Base-by-base conservation (phyloP, 2,888 invertebrate genomes). In the Gymnoscelis rufifasciata region DNA sequence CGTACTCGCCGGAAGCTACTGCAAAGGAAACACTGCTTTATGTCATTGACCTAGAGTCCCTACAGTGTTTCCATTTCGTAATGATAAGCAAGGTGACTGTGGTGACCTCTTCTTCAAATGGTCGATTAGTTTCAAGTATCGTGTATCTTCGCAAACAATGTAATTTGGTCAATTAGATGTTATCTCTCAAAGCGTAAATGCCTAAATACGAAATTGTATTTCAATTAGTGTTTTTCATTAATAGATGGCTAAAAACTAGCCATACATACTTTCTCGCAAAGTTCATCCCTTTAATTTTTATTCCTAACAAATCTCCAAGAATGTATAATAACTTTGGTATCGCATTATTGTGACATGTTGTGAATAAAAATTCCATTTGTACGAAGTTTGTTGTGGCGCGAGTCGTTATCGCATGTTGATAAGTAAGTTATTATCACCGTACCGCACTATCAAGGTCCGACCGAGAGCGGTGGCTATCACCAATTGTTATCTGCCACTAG, bases 361-460 rank as follows among this genome's bases (percentile, higher is more conserved):
- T 29, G 19, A 42, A 35, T 13, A 54, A 59, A 52, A 53, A 57
- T 49, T 58, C 47, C 51, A 51, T 56, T 52, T 52, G 38, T 51
- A 35, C 30, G 46, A 46, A 51, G 62, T 66, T 65, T 67, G 65
- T 71, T 65, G 47, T 72, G 69, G 58, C 60, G 67, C 67, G 64
- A 64, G 64, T 68, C 62, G 62, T 61, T 68, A 72, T 70, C 71
- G 54, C 54, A 49, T 54, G 57, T 58, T 68, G 75, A 74, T 74
- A 76, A 67, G 47, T 39, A 39, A 43, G 52, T 57, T 71, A 68
- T 74, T 71, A 68, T 74, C 74, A 62, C 57, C 54, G 61, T 51
- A 60, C 60, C 68, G 62, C 62, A 64, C 62, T 58, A 57, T 72
- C 75, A 76, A 72, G 74, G 71, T 66, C 70, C 55, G 65, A 62